Evolutionary conservation across 2,113 vertebrate genomes (phyloP).

Genomic region (Fukomys damarensis): DNA sequence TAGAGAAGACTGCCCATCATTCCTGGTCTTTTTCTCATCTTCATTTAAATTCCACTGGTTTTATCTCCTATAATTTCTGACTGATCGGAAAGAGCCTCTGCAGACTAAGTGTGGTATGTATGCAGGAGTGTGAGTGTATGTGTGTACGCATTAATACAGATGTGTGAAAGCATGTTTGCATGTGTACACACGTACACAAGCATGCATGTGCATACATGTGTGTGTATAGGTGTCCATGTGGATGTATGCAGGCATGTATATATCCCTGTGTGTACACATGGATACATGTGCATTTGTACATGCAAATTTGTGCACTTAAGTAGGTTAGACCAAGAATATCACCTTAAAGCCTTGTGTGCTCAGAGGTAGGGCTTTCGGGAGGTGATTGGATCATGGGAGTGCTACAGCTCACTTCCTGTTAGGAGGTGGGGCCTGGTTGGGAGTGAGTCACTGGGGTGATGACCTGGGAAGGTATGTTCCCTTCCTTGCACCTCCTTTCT

Average conservation of each 20-base stretch:
- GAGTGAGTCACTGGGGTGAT: neutral
- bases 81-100: slow-evolving; percentile 39
- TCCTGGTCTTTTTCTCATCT: slow-evolving; percentile 46
- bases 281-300: neutral
- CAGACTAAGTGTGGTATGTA: neutral
- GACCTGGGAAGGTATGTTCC: neutral
- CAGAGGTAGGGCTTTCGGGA: neutral
- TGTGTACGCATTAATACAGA: neutral
- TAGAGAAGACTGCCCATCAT: slow-evolving; percentile 65
- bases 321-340: neutral
- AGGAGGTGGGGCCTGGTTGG: neutral
- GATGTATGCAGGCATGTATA: too few relatives aligned
- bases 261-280: too few relatives aligned
- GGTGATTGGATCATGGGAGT: neutral
- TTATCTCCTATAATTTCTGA: slow-evolving; percentile 68
- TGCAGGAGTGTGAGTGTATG: neutral
- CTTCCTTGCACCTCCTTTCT: neutral
- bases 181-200: too few relatives aligned
- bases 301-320: neutral
- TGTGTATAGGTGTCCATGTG: neutral
- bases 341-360: neutral
- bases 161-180: neutral
- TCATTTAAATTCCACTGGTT: slow-evolving; percentile 69
- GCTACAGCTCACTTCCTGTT: neutral
- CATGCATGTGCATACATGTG: neutral